Evolutionary conservation across 2,113 vertebrate genomes (phyloP), one percentile per base, ranked within the genome.

Genomic region (Fulica atra): DNA sequence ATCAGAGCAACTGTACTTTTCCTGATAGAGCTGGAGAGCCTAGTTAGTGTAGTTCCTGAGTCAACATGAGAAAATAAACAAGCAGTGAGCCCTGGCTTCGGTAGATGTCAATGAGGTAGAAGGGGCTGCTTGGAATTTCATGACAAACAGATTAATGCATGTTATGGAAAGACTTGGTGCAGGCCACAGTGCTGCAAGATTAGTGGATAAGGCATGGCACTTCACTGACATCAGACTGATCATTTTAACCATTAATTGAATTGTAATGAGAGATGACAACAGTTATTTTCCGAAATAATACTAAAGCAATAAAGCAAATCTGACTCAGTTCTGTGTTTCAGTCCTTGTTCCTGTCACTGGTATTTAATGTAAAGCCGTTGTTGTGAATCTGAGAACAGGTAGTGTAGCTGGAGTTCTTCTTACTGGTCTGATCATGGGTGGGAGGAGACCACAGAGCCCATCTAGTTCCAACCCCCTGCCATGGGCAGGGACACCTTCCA

Each of bases 71-170:
- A 36, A 42, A 71, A 72, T n/a, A 63, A 20, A 18, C 11, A 68
- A 56, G 31, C 31, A 33, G 19, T 48, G 53, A 60, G 48, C 23
- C 29, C 10, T 14, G 57, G 8, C 26, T 66, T 8, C 19, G 9
- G 1, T 11, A 17, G 10, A 11, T 29, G 15, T 42, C 17, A 1
- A 0, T 3, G 36, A 16, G 9, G 6, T 20, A n/a, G 26, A 48
- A 51, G 33, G 35, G 33, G 76, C 21, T 65, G 35, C 29, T 16
- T 24, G 3, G 16, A 44, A 40, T 60, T 60, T 33, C 19, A 7
- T 24, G 24, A 15, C 24, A 64, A 13, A 8, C 7, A 38, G 48
- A 0, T 46, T 9, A 7, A 7, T 4, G 1, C 10, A 33, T 24
- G 10, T 35, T 60, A 4, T 2, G 6, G 36, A 50, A 54, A 40